Percentiles rank a stretch among this genome's conserved stretches.
Evolutionary conservation across 2,797 vertebrate species (phyloP).

Genomic region (Rhynchonycteris naso): DNA sequence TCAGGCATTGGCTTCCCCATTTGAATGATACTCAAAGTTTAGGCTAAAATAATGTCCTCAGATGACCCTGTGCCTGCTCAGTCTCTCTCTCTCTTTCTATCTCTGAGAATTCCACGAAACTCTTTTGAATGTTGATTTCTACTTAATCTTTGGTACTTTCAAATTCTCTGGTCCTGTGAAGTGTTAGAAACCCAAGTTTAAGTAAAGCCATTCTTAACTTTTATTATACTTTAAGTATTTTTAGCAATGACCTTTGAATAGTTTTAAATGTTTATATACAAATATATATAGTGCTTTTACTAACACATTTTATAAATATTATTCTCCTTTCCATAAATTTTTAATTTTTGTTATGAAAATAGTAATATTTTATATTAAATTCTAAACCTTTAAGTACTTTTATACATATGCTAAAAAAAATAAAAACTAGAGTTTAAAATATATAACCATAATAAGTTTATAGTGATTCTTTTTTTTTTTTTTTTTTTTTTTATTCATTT

Average conservation of each 20-base stretch:
- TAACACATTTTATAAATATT: conserved; percentile 44
- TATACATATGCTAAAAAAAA: conserved; percentile 34
- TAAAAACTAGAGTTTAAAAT: conserved; percentile 19
- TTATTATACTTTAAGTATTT: conserved; percentile 56
- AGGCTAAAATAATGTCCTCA: conserved; percentile 56
- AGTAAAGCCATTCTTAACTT: conserved; percentile 48
- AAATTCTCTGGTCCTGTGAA: not conserved
- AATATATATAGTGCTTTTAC: conserved; percentile 17
- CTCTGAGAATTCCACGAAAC: conserved; percentile 11
- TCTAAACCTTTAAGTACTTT: conserved; percentile 38
- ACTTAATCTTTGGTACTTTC: conserved; percentile 17
- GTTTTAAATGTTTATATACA: conserved; percentile 24
- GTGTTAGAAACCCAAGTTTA: not conserved
- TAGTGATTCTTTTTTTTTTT: not conserved
- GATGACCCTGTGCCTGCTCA: not conserved
- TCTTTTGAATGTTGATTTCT: conserved; percentile 21
- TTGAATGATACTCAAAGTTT: conserved; percentile 19
- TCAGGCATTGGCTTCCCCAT: conserved; percentile 8
- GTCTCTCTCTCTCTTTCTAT: not conserved
- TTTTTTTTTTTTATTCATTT: too few species aligned
- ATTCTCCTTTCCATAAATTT: conserved; percentile 44
- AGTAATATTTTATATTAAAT: conserved; percentile 49
- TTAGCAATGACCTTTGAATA: conserved; percentile 13
- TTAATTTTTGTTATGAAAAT: conserved; percentile 40
- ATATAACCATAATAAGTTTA: not conserved